A percentile compares a stretch with the other conserved stretches of the same genome.
Conservation (phyloP, 53 echinoderm and acorn worm species). For the Hippasteria phrygiana region DNA sequence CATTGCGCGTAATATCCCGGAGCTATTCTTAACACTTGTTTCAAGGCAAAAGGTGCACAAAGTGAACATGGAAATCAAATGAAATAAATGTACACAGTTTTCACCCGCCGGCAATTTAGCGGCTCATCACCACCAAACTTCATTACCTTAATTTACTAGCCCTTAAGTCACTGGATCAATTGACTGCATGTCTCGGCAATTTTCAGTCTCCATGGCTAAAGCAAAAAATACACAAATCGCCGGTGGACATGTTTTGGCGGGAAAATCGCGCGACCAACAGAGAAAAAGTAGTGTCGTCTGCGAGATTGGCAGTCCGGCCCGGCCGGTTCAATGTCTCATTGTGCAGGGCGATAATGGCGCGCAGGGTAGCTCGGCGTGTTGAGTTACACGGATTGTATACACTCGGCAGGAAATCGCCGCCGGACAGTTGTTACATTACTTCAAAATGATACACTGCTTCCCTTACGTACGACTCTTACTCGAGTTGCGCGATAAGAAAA, state of each 20-base stretch:
- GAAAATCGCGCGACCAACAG: slow-evolving; percentile 41
- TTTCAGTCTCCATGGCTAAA: slow-evolving; percentile 46
- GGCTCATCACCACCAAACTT: slow-evolving; percentile 64
- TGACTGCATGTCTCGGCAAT: slow-evolving; percentile 59
- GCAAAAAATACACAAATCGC: slow-evolving; percentile 59
- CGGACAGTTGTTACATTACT: slow-evolving; percentile 51
- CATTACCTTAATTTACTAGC: slow-evolving; percentile 66
- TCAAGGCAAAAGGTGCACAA: slow-evolving; percentile 19
- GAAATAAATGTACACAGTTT: slow-evolving; percentile 49
- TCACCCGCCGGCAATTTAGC: slow-evolving; percentile 27
- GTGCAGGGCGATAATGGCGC: slow-evolving; percentile 36
- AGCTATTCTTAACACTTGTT: slow-evolving; percentile 3
- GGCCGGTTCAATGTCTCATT: slow-evolving; percentile 41
- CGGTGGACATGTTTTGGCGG: slow-evolving; percentile 54
- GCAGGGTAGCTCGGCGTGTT: slow-evolving; percentile 34
- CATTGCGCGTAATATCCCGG: slow-evolving; percentile 37
- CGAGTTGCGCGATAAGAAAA: slow-evolving; percentile 14
- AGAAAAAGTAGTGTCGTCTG: slow-evolving; percentile 35
- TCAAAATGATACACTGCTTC: slow-evolving; percentile 50
- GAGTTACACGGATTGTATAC: slow-evolving; percentile 43
- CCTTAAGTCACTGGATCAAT: slow-evolving; percentile 64
- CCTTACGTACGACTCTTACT: neutral
- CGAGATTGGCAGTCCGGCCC: slow-evolving; percentile 34
- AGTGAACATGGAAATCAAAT: slow-evolving; percentile 55
- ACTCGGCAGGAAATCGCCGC: slow-evolving; percentile 17